A percentile compares a stretch with the other conserved stretches of the same genome.
phyloP scores from a whole-genome alignment of 2,797 vertebrate genomes.

The Characodon lateralis region DNA sequence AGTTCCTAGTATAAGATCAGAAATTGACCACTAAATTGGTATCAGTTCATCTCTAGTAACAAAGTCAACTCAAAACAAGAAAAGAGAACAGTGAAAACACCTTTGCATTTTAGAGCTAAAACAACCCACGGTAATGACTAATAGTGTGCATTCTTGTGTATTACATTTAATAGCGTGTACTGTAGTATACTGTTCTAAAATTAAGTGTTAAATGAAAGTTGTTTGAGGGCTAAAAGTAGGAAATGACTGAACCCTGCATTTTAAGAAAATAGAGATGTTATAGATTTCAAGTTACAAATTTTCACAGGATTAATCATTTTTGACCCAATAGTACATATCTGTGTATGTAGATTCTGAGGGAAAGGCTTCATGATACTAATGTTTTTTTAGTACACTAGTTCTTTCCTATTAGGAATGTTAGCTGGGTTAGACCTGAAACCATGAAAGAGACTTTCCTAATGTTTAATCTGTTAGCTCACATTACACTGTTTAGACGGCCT shows the following conservation, averaged over 20 bases:
- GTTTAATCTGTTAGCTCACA: background rate
- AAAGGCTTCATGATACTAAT: background rate
- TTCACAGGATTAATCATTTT: background rate
- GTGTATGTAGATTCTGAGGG: background rate
- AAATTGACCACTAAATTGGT: background rate
- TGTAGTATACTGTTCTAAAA: background rate
- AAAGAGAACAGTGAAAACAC: background rate
- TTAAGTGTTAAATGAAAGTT: background rate
- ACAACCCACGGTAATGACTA: background rate
- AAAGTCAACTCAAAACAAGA: background rate
- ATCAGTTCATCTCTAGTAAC: background rate
- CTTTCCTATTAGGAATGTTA: background rate
- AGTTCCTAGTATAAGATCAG: background rate
- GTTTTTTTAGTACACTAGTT: background rate
- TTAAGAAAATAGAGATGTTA: background rate
- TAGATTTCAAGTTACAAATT: background rate
- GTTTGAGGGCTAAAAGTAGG: background rate
- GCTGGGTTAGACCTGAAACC: background rate
- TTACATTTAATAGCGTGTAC: background rate
- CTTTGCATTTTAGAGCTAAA: background rate
- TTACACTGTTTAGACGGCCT: background rate
- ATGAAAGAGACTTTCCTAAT: background rate
- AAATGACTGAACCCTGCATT: background rate
- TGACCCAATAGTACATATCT: background rate
- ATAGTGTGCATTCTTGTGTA: background rate